A percentile compares a stretch with the other conserved stretches of the same genome.
Conservation (phyloP, 2,888 invertebrate genomes). For the Eurytoma californica region DNA sequence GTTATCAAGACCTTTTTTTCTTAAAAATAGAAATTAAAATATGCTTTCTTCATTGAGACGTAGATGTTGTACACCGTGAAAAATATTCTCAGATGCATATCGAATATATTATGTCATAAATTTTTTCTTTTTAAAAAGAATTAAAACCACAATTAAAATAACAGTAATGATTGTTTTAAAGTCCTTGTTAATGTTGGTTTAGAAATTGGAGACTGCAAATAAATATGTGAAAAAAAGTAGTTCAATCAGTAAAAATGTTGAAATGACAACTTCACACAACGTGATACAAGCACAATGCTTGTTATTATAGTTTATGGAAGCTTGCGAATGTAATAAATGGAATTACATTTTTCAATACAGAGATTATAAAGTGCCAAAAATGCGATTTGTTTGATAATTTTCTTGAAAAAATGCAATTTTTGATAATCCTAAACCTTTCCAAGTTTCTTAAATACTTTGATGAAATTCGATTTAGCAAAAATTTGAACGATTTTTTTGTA, state of each 20-base stretch:
- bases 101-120: conserved; percentile 27
- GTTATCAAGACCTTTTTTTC: conserved; percentile 43
- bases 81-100: conserved; percentile 44
- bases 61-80: conserved; percentile 48
- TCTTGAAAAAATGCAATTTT: conserved; percentile 37
- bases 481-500: conserved; percentile 24
- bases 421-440: conserved; percentile 40
- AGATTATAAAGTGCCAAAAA: conserved; percentile 41
- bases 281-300: conserved; percentile 42
- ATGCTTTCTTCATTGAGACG: conserved; percentile 40
- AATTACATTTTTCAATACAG: conserved; percentile 41
- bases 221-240: conserved; percentile 50
- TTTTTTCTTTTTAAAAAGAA: conserved; percentile 43
- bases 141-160: conserved; percentile 46
- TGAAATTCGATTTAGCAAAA: conserved; percentile 44
- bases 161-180: conserved; percentile 36
- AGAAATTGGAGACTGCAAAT: conserved; percentile 53
- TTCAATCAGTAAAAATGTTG: conserved; percentile 45
- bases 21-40: conserved; percentile 52
- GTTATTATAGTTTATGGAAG: conserved; percentile 41
- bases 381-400: conserved; percentile 34
- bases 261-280: conserved; percentile 37
- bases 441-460: conserved; percentile 26
- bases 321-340: conserved; percentile 42
- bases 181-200: conserved; percentile 29